Evolutionary conservation across 2,888 invertebrate species (phyloP).

Genomic region (Mimachlamys varia): DNA sequence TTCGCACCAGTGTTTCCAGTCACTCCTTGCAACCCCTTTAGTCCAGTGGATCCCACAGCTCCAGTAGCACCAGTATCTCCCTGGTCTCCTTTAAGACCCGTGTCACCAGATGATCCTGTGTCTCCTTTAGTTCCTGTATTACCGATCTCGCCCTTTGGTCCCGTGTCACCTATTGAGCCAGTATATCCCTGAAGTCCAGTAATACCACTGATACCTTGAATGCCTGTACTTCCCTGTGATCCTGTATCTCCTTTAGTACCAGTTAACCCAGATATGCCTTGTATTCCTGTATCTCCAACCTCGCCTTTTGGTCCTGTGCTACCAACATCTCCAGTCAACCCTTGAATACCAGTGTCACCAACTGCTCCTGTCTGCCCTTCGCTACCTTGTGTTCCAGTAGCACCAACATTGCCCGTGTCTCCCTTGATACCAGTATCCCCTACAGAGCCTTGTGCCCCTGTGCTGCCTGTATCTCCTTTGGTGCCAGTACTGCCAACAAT

Average conservation of each 20-base stretch:
- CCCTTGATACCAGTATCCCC: conserved; percentile 19
- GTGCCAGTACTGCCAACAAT: neutral
- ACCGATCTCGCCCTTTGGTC: conserved; percentile 46
- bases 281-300: conserved; percentile 34
- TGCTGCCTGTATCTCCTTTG: neutral
- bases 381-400: neutral
- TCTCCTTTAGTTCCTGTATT: conserved; percentile 78
- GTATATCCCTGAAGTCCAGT: conserved; percentile 47
- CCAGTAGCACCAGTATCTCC: conserved; percentile 50
- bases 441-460: conserved; percentile 16
- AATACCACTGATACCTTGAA: conserved; percentile 50
- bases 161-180: conserved; percentile 44
- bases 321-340: neutral
- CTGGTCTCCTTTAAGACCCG: conserved; percentile 47
- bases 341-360: neutral
- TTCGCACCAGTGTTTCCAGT: conserved; percentile 40
- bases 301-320: neutral
- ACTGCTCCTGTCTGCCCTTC: neutral
- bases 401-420: conserved; percentile 32
- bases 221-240: conserved; percentile 62
- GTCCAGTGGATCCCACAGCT: conserved; percentile 53
- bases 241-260: conserved; percentile 45
- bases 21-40: neutral
- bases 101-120: no score
- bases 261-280: conserved; percentile 34